Evolutionary conservation across 2,113 vertebrate genomes (phyloP).

Genomic region (Condylura cristata): DNA sequence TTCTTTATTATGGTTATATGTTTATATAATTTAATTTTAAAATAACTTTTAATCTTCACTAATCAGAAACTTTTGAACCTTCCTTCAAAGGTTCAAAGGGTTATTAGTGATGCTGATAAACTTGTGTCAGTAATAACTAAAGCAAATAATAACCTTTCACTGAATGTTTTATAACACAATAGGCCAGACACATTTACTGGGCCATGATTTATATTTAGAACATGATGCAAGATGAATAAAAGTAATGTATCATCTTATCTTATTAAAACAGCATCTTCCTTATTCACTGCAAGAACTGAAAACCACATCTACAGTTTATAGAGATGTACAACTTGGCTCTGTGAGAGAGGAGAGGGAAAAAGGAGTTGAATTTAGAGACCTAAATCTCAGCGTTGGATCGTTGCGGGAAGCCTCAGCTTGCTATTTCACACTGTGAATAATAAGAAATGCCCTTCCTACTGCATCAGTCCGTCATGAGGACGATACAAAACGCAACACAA

Average conservation of each 20-base stretch:
- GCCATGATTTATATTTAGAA: constrained; percentile 12
- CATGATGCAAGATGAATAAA: neutral
- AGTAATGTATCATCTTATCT: neutral
- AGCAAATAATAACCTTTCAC: neutral
- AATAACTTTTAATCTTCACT: too few relatives aligned
- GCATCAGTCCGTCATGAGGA: neutral
- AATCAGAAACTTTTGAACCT: neutral
- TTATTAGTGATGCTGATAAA: neutral
- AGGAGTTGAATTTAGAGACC: neutral
- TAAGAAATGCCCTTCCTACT: neutral
- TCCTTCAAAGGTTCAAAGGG: neutral
- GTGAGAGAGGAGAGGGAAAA: neutral
- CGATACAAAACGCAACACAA: neutral
- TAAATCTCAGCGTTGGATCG: neutral
- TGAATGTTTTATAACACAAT: neutral
- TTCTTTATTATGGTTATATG: neutral
- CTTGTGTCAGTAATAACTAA: neutral
- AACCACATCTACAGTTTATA: neutral
- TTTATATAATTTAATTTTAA: too few relatives aligned
- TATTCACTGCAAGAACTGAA: neutral
- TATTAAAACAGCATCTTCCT: constrained; percentile 7
- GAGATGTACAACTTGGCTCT: neutral
- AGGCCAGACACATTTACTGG: neutral
- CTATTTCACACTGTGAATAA: neutral
- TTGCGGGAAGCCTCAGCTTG: neutral